Base-by-base conservation (phyloP, 2,113 vertebrate genomes). In the Platysternon megacephalum region DNA sequence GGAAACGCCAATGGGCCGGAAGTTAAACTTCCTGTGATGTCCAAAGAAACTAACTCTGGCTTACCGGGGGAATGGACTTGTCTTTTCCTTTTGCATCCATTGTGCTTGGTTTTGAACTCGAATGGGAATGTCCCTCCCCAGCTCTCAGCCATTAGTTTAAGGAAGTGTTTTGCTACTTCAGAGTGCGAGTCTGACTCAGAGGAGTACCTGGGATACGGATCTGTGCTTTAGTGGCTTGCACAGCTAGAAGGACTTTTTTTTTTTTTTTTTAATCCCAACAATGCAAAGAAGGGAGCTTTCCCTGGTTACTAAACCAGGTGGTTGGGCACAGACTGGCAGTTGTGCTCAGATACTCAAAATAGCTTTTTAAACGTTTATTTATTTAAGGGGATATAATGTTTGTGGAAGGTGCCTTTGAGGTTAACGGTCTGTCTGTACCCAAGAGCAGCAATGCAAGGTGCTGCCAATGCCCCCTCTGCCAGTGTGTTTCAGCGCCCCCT, bases 131-230 rank as follows among this genome's bases (percentile, higher is more conserved):
- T 44, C 95, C 86, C 81, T 92, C 28, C 89, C 82, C 49, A 0
- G 35, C 39, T 2, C 17, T 3, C 51, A 5, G 2, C 39, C 35
- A 28, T 1, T 35, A 85, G 65, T 58, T 85, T 56, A 79, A 85
- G 96, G 84, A 95, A 90, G 85, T 93, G 39, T 89, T 95, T 91
- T 95, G 65, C 92, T 92, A 90, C 88, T 52, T 83, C 17, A 2
- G 53, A 83, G 22, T 76, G 74, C 6, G 24, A 17, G 28, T 72
- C n/a, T 76, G 42, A 46, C 39, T 76, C 24, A 4, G 39, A 76
- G 74, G 22, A 76, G 39, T 44, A 19, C 65, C n/a, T 21, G 21
- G n/a, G n/a, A 39, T 72, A 28, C 4, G 42, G 13, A 76, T 28
- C 42, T 26, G n/a, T 68, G 56, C 56, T 12, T 29, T 29, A 58